Percentiles rank a stretch among this genome's conserved stretches.
These are phyloP conservation scores for Tiaroga cobitis DNA, from an alignment of 2,797 vertebrate species.

Conservation along the genomic window DNA sequence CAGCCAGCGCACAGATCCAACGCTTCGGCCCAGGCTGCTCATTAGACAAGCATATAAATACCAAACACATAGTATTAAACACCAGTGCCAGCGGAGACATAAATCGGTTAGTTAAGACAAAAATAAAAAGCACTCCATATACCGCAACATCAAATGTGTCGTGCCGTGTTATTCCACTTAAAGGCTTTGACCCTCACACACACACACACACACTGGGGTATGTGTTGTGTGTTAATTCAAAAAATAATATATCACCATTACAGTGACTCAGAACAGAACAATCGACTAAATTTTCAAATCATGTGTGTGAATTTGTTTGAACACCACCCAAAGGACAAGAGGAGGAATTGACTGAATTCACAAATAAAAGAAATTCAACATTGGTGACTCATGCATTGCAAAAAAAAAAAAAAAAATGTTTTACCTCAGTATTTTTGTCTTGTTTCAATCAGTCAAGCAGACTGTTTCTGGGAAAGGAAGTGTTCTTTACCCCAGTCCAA, in stretches of 20 bases:
- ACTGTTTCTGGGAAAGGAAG: not conserved
- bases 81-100: conserved; percentile 1
- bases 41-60: conserved; percentile 49
- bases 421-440: too few species aligned
- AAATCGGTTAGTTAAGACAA: conserved; percentile 19
- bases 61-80: conserved; percentile 37
- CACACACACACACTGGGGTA: not conserved
- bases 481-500: not conserved
- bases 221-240: not conserved
- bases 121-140: conserved; percentile 35
- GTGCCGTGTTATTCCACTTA: conserved; percentile 66
- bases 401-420: too few species aligned
- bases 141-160: conserved; percentile 24
- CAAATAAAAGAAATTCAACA: not conserved
- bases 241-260: not conserved
- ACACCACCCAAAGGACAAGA: too few species aligned
- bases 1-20: conserved; percentile 42
- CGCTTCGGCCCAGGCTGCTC: conserved; percentile 27
- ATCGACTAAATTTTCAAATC: not conserved
- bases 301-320: not conserved
- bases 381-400: not conserved
- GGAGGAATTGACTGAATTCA: not conserved
- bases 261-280: not conserved
- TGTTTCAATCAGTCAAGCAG: too few species aligned
- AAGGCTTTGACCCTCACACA: conserved; percentile 26